Conservation (phyloP, 2,797 vertebrate species). For the Gallinago nigripennis region DNA sequence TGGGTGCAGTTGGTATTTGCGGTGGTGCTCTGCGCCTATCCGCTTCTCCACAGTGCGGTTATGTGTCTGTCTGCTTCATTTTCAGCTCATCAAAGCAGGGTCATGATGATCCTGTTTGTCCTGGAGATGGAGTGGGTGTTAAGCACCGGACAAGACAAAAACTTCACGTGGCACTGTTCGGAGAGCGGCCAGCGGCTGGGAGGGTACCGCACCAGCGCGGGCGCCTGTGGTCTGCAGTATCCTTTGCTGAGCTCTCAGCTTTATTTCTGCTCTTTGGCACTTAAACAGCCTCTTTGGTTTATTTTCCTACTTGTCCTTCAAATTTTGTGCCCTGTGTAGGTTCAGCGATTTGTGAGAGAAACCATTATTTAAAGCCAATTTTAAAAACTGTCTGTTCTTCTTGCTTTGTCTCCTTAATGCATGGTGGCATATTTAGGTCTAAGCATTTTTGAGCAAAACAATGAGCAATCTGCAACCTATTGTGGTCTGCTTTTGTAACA, state of each 20-base stretch:
- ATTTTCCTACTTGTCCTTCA: background rate
- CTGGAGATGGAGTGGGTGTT: constrained; percentile 98
- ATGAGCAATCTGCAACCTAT: background rate
- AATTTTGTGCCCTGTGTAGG: background rate
- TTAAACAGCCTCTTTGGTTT: background rate
- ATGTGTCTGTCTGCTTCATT: constrained; percentile 23
- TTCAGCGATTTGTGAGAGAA: background rate
- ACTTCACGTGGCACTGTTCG: constrained; percentile 95
- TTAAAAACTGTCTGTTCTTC: background rate
- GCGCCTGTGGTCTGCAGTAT: constrained; percentile 97
- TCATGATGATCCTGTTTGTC: constrained; percentile 93
- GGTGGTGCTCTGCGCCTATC: background rate
- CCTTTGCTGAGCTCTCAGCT: constrained; percentile 77
- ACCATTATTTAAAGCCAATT: constrained; percentile 9
- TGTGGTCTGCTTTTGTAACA: constrained; percentile 17
- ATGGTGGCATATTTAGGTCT: constrained; percentile 29
- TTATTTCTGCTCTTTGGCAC: constrained; percentile 58
- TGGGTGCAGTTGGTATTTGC: background rate
- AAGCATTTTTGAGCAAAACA: background rate
- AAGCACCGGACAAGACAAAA: constrained; percentile 94
- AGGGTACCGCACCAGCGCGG: constrained; percentile 87
- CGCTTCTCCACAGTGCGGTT: background rate
- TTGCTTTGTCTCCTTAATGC: constrained; percentile 32
- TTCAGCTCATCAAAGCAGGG: constrained; percentile 91
- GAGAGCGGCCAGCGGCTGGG: constrained; percentile 93